A percentile compares a stretch with the other conserved stretches of the same genome.
phyloP scores from a whole-genome alignment of 2,888 invertebrate species.

The Dermolepida albohirtum region DNA sequence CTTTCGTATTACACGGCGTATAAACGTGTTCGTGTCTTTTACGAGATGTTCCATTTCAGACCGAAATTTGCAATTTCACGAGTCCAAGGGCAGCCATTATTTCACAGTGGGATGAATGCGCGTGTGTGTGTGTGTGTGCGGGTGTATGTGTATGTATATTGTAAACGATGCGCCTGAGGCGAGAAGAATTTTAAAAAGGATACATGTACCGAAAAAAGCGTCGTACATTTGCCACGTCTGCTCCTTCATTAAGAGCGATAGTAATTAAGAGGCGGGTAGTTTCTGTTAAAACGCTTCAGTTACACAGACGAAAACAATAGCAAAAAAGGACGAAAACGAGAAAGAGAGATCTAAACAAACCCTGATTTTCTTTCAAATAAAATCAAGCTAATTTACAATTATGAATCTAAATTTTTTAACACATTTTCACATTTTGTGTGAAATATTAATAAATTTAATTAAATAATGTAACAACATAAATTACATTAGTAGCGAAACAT shows the following conservation, averaged over 20 bases:
- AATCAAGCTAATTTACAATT: too few species aligned
- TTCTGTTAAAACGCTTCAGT: constrained; percentile 2
- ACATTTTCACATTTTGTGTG: too few species aligned
- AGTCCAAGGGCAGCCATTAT: constrained; percentile 29
- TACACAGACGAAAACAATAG: background rate
- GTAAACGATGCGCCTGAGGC: constrained; percentile 26
- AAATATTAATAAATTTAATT: too few species aligned
- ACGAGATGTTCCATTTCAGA: constrained; percentile 14
- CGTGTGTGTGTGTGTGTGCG: too few species aligned
- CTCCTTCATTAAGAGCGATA: constrained; percentile 40
- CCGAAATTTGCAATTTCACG: constrained; percentile 27
- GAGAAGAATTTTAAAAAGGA: constrained; percentile 35
- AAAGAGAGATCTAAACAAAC: background rate
- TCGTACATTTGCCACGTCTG: constrained; percentile 36
- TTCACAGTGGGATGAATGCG: constrained; percentile 14
- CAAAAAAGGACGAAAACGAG: constrained; percentile 1
- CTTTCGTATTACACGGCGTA: constrained; percentile 9
- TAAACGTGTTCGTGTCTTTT: background rate
- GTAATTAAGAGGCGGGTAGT: constrained; percentile 38
- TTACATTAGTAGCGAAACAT: too few species aligned
- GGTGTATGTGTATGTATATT: background rate
- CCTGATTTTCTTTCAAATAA: background rate
- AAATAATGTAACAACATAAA: too few species aligned
- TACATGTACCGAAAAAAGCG: constrained; percentile 35
- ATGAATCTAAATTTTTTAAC: too few species aligned